These are phyloP conservation scores for Porites lobata DNA, from an alignment of 92 coral and sea anemone genomes.

Conservation along the genomic window DNA sequence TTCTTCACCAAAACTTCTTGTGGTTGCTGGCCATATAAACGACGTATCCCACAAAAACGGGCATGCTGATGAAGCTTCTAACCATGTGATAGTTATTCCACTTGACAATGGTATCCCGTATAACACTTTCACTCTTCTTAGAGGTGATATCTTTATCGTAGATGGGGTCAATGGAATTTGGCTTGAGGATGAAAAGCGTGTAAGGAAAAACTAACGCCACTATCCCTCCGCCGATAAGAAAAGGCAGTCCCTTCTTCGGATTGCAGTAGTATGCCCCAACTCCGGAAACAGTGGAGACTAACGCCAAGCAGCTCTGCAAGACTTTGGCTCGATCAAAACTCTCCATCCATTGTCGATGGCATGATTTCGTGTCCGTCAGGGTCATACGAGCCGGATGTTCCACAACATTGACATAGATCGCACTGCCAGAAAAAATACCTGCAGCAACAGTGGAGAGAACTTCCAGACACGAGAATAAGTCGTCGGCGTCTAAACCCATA, in stretches of 20 bases:
- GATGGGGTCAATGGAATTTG: slow-evolving; percentile 90
- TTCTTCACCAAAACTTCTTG: slow-evolving; percentile 54
- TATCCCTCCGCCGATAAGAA: slow-evolving; percentile 77
- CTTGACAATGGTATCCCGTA: slow-evolving; percentile 77
- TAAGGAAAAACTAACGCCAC: slow-evolving; percentile 77
- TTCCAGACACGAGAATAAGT: slow-evolving; percentile 69
- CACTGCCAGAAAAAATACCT: slow-evolving; percentile 82
- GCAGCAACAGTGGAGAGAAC: slow-evolving; percentile 72
- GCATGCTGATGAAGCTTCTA: slow-evolving; percentile 68
- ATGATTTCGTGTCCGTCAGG: slow-evolving; percentile 72
- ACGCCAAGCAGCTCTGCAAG: slow-evolving; percentile 75
- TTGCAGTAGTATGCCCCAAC: slow-evolving; percentile 81
- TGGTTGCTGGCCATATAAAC: slow-evolving; percentile 57
- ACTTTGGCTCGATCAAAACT: slow-evolving; percentile 80
- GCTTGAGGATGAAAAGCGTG: slow-evolving; percentile 77
- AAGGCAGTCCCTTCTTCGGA: slow-evolving; percentile 75
- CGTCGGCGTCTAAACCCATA: slow-evolving; percentile 81
- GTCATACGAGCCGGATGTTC: slow-evolving; percentile 92
- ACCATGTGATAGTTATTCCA: slow-evolving; percentile 86
- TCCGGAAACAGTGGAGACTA: slow-evolving; percentile 53
- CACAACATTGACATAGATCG: slow-evolving; percentile 78
- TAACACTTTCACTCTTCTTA: slow-evolving; percentile 77
- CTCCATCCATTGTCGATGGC: slow-evolving; percentile 83
- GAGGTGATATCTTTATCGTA: slow-evolving; percentile 80
- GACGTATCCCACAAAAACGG: slow-evolving; percentile 75